These are phyloP conservation scores for Spea hammondii DNA, from an alignment of 2,797 vertebrate genomes.

Conservation along the genomic window DNA sequence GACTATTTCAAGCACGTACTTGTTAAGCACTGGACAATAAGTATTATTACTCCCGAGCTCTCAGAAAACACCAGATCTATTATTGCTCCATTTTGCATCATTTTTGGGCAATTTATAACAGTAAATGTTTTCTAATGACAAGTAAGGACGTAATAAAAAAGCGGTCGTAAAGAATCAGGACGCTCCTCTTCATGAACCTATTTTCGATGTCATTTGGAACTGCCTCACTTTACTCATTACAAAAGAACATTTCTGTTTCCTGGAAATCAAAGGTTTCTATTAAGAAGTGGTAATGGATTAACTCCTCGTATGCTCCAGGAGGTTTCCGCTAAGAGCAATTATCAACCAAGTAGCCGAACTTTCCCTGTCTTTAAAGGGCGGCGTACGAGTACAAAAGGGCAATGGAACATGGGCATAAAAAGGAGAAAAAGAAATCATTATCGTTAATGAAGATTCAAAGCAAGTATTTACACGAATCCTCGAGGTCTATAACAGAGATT, in stretches of 20 bases:
- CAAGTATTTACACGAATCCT: background rate
- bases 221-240: slow-evolving; percentile 12
- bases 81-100: slow-evolving; percentile 51
- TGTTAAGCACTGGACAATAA: slow-evolving; percentile 32
- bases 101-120: slow-evolving; percentile 51
- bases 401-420: background rate
- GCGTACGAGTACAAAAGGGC: background rate
- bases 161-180: slow-evolving; percentile 21
- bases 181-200: background rate
- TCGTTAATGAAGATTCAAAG: slow-evolving; percentile 12
- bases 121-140: slow-evolving; percentile 55
- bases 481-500: background rate
- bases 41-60: slow-evolving; percentile 37
- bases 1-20: slow-evolving; percentile 18
- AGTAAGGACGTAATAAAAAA: slow-evolving; percentile 46
- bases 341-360: background rate
- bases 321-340: background rate
- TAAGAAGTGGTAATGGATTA: slow-evolving; percentile 6
- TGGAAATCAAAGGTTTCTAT: slow-evolving; percentile 24
- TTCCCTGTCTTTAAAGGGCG: background rate
- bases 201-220: slow-evolving; percentile 4
- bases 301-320: background rate
- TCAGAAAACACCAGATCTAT: slow-evolving; percentile 49
- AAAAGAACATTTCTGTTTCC: slow-evolving; percentile 14
- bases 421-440: background rate